phyloP scores from a whole-genome alignment of 1,140 invertebrate genomes.

The Drosophila micromelanica region DNA sequence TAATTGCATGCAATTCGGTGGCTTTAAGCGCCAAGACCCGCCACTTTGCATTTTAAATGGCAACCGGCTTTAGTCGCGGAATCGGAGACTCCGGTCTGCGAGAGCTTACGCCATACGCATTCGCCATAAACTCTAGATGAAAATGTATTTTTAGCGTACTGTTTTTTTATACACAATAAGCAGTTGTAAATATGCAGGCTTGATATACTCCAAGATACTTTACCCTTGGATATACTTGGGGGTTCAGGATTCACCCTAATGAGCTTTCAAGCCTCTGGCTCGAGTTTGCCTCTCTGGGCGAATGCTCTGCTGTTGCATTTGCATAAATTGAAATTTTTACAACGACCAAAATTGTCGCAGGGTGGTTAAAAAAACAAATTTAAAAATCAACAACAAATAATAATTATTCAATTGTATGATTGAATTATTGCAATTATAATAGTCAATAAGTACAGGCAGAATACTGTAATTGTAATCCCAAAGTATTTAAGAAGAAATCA shows the following conservation, averaged over 20 bases:
- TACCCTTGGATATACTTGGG: constrained; percentile 13
- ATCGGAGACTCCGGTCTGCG: constrained; percentile 6
- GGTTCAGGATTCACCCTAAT: constrained; percentile 48
- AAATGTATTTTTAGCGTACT: constrained; percentile 44
- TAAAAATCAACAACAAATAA: background rate
- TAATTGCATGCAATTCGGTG: constrained; percentile 73
- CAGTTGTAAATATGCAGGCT: constrained; percentile 65
- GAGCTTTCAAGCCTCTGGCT: constrained; percentile 72
- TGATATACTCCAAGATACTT: constrained; percentile 19
- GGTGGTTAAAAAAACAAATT: constrained; percentile 12
- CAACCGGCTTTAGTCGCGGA: constrained; percentile 16
- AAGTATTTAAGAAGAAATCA: no score
- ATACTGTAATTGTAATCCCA: no score
- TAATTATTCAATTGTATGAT: background rate
- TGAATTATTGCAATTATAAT: no score
- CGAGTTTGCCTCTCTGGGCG: constrained; percentile 1
- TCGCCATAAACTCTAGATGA: constrained; percentile 18
- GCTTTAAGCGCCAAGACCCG: constrained; percentile 34
- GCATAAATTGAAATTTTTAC: constrained; percentile 70
- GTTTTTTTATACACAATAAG: constrained; percentile 31
- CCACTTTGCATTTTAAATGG: constrained; percentile 67
- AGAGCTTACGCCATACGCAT: constrained; percentile 2
- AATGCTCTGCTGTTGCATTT: constrained; percentile 65
- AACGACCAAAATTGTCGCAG: constrained; percentile 46
- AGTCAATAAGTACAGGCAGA: no score